Conservation (phyloP, 2,113 vertebrate genomes). For the Solenodon paradoxus region DNA sequence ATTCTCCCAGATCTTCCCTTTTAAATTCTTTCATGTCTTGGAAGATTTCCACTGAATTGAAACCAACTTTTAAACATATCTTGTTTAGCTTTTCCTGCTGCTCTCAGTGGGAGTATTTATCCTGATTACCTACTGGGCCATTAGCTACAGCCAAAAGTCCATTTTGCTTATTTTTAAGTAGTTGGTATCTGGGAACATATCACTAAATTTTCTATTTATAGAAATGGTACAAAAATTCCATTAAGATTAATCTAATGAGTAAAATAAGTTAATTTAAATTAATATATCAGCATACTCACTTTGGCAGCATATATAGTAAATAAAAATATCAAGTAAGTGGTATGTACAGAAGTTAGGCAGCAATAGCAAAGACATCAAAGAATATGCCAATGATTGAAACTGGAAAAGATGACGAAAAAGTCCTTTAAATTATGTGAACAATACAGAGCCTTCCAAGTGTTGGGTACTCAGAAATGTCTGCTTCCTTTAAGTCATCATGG, state of each 20-base stretch:
- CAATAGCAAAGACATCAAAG: not conserved
- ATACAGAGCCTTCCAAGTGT: not conserved
- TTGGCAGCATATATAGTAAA: too few species aligned
- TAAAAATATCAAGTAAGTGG: not conserved
- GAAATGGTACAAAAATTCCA: not conserved
- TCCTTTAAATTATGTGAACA: not conserved
- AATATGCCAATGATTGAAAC: not conserved
- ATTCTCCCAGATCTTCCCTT: not conserved
- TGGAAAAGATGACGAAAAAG: not conserved
- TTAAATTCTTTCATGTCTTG: not conserved
- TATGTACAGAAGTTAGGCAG: not conserved
- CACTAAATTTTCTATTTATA: not conserved
- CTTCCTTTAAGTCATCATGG: not conserved
- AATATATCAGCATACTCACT: too few species aligned
- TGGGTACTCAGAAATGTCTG: not conserved
- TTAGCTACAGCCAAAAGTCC: not conserved
- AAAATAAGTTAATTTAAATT: slow-evolving; percentile 1
- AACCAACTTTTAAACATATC: slow-evolving; percentile 25
- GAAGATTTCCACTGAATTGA: not conserved
- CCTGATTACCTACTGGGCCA: slow-evolving; percentile 18
- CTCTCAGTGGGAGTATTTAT: slow-evolving; percentile 9
- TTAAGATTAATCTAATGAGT: not conserved
- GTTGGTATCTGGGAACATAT: not conserved
- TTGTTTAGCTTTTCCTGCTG: not conserved
- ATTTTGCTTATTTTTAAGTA: slow-evolving; percentile 38